Percentiles rank a stretch among this genome's conserved stretches.
phyloP scores from a whole-genome alignment of 2,797 vertebrate genomes.

The Discoglossus pictus region DNA sequence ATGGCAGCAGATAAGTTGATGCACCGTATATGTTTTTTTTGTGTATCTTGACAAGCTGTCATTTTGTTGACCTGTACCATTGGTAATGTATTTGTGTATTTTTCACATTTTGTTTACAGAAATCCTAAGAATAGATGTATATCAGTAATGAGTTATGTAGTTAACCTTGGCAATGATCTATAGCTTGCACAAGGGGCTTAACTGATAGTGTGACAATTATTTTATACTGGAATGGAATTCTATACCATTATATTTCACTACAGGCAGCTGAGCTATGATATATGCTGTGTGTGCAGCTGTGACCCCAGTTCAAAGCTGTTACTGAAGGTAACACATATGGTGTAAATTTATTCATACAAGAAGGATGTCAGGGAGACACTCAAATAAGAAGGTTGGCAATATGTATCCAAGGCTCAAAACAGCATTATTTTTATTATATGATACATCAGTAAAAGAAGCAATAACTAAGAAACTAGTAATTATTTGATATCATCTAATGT shows the following conservation, averaged over 20 bases:
- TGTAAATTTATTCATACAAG: slow-evolving; percentile 57
- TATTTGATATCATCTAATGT: too few species aligned
- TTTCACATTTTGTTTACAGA: slow-evolving; percentile 27
- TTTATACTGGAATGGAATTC: slow-evolving; percentile 47
- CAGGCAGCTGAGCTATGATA: slow-evolving; percentile 49
- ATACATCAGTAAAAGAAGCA: too few species aligned
- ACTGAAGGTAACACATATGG: slow-evolving; percentile 49
- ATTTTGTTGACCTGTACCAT: background rate
- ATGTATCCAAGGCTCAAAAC: too few species aligned
- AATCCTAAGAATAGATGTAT: slow-evolving; percentile 25
- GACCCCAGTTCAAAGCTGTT: slow-evolving; percentile 55
- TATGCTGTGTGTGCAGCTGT: slow-evolving; percentile 52
- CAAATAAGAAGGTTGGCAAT: too few species aligned
- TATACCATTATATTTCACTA: slow-evolving; percentile 48
- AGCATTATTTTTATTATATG: too few species aligned
- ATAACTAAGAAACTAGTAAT: too few species aligned
- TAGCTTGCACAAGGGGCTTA: slow-evolving; percentile 25
- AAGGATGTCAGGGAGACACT: slow-evolving; percentile 43
- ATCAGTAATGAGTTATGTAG: slow-evolving; percentile 22
- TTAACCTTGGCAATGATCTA: slow-evolving; percentile 44
- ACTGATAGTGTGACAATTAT: slow-evolving; percentile 38
- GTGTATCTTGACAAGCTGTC: background rate
- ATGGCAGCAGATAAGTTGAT: too few species aligned
- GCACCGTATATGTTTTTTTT: too few species aligned
- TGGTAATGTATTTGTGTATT: slow-evolving; percentile 21